These are phyloP conservation scores for Cistogaster globosa DNA, from an alignment of 2,888 invertebrate genomes.

Conservation along the genomic window DNA sequence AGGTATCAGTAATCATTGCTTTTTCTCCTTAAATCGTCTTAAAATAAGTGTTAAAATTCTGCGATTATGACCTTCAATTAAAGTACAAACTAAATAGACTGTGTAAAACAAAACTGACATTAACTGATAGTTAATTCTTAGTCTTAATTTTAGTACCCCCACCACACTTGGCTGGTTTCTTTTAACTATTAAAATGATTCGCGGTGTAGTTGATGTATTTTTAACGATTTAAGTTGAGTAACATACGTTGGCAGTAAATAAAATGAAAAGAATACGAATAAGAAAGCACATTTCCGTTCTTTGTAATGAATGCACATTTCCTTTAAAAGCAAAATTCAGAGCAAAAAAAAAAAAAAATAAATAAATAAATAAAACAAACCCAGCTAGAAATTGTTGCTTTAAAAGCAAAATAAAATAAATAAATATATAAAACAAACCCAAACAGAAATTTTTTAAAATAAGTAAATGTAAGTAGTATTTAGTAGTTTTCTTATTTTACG, in stretches of 20 bases:
- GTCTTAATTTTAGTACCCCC: too few species aligned
- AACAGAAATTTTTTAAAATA: slow-evolving; percentile 18
- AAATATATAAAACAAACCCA: too few species aligned
- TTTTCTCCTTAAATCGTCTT: too few species aligned
- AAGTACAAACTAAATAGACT: too few species aligned
- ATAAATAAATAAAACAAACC: too few species aligned
- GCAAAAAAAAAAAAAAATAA: background rate
- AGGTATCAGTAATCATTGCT: too few species aligned
- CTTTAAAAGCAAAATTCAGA: slow-evolving; percentile 46
- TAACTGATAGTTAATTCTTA: too few species aligned
- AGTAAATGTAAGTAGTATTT: slow-evolving; percentile 35
- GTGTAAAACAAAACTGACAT: too few species aligned
- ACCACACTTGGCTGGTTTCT: too few species aligned
- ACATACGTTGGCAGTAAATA: slow-evolving; percentile 49
- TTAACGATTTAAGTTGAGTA: slow-evolving; percentile 30
- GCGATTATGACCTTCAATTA: too few species aligned
- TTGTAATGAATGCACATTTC: slow-evolving; percentile 69
- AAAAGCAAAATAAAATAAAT: slow-evolving; percentile 15
- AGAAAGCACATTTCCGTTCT: slow-evolving; percentile 65
- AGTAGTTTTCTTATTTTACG: slow-evolving; percentile 46
- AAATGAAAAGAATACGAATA: slow-evolving; percentile 1
- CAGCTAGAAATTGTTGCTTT: slow-evolving; percentile 22
- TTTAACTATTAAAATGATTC: background rate
- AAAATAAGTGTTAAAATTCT: too few species aligned
- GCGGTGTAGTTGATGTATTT: background rate